Base-by-base conservation (phyloP, 1,140 invertebrate genomes). In the Neodiprion pinetum region DNA sequence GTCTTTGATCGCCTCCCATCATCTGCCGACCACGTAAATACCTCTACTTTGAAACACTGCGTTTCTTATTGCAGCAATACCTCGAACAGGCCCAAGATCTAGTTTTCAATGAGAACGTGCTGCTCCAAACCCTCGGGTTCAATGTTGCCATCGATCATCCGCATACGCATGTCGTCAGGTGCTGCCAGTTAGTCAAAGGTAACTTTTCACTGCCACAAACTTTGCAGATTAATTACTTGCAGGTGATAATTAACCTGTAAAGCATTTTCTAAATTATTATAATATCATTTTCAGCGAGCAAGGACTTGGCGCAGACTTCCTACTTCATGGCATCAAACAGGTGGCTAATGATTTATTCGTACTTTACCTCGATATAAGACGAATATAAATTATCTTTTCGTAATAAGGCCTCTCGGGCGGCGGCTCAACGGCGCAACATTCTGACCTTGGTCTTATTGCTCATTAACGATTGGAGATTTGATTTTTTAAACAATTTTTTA, bases 311-410 rank as follows among this genome's bases (percentile, higher is more conserved):
- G 50, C 96, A 99, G 89, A 98, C 97, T 53, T 98, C 97, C 0
- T 99, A 99, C 90, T 98, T 98, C 87, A 96, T 99, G 94, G 97
- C 98, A 77, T 98, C 97, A 66, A 99, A 98, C 90, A 96, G 95
- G 95, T 96, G 88, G 73, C 73, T 86, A 84, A 72, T 77, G 61
- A 80, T 83, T 80, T 79, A 75, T 80, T 77, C 72, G 76, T 79
- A 78, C 72, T 80, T 79, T 74, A 73, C 79, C 75, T 81, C 82
- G 80, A 75, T 78, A 73, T 78, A 78, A 80, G 73, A 75, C 53
- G 53, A 61, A 17, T 40, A 40, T 9, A 17, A 17, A 17, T 61
- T 14, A 14, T 61, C 11, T 61, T 17, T 9, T 61, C 53, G 53
- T 5, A 61, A 12, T 61, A 12, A 17, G n/a, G 53, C 53, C 53